Evolutionary conservation across 2,888 invertebrate genomes (phyloP).

Genomic region (Diaprepes abbreviatus): DNA sequence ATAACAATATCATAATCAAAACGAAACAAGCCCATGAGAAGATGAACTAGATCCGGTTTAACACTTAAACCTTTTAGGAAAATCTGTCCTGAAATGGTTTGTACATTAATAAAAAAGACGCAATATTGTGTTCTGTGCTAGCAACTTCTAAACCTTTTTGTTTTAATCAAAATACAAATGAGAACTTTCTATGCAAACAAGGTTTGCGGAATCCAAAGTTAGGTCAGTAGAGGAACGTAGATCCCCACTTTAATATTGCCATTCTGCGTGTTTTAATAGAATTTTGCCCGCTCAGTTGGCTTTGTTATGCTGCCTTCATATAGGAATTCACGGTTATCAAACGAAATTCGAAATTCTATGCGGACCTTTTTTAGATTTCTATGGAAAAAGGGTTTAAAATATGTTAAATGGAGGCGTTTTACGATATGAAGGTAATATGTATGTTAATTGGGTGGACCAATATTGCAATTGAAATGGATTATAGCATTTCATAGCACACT

Average conservation of each 20-base stretch:
- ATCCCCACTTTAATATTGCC: slow-evolving; percentile 1
- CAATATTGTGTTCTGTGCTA: too few species aligned
- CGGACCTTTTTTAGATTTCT: slow-evolving; percentile 9
- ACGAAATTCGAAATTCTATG: slow-evolving; percentile 9
- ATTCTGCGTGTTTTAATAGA: slow-evolving; percentile 17
- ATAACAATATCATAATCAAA: too few species aligned
- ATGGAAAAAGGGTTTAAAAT: slow-evolving; percentile 17
- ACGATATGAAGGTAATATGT: slow-evolving; percentile 28
- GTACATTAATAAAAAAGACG: too few species aligned
- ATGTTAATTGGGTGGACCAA: slow-evolving; percentile 14
- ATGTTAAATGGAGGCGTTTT: slow-evolving; percentile 18
- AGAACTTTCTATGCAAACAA: slow-evolving; percentile 14
- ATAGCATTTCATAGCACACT: background rate
- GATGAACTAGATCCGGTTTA: too few species aligned
- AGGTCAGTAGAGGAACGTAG: background rate
- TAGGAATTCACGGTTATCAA: slow-evolving; percentile 6
- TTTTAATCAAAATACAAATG: slow-evolving; percentile 15
- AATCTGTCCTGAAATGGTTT: too few species aligned
- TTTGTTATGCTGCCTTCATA: slow-evolving; percentile 13
- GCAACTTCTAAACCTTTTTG: slow-evolving; percentile 4
- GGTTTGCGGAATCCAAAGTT: slow-evolving; percentile 11
- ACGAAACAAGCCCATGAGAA: too few species aligned
- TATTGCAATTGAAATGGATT: background rate
- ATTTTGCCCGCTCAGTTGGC: slow-evolving; percentile 7
- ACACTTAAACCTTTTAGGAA: too few species aligned